Evolutionary conservation across 2,797 vertebrate genomes (phyloP).

Genomic region (Chrosomus eos): DNA sequence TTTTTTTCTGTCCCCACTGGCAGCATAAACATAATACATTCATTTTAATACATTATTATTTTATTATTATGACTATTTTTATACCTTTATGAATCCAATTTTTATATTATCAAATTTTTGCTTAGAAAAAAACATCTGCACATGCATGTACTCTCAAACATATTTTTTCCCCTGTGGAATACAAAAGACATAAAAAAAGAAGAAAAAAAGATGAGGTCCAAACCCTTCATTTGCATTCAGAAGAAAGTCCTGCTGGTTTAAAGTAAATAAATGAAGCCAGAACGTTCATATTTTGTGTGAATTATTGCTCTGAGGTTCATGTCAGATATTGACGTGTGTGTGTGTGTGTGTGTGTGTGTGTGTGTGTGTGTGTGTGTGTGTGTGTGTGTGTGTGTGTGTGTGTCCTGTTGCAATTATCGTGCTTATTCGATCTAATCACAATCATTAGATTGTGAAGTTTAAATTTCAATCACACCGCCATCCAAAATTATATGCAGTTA

Average conservation of each 20-base stretch:
- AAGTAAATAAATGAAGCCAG: neutral
- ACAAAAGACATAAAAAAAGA: too few relatives aligned
- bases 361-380: neutral
- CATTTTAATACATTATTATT: too few relatives aligned
- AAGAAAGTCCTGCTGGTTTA: neutral
- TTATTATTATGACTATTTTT: neutral
- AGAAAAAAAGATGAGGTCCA: neutral
- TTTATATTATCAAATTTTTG: neutral
- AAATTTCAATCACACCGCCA: neutral
- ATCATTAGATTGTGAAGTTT: neutral
- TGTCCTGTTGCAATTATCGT: conserved; percentile 1
- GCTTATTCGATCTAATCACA: neutral
- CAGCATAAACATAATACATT: too few relatives aligned
- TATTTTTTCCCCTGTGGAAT: neutral
- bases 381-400: conserved; percentile 36
- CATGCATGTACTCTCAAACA: neutral
- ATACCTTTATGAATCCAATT: too few relatives aligned
- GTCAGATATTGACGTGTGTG: neutral
- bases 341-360: neutral
- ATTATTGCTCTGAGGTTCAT: neutral
- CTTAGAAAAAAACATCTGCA: neutral
- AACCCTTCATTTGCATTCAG: neutral
- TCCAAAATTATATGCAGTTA: neutral
- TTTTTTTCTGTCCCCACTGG: neutral
- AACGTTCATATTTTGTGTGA: neutral